Evolutionary conservation across 1,140 invertebrate genomes (phyloP), one percentile per base, ranked within the genome.

Genomic region (Asbolus verrucosus): DNA sequence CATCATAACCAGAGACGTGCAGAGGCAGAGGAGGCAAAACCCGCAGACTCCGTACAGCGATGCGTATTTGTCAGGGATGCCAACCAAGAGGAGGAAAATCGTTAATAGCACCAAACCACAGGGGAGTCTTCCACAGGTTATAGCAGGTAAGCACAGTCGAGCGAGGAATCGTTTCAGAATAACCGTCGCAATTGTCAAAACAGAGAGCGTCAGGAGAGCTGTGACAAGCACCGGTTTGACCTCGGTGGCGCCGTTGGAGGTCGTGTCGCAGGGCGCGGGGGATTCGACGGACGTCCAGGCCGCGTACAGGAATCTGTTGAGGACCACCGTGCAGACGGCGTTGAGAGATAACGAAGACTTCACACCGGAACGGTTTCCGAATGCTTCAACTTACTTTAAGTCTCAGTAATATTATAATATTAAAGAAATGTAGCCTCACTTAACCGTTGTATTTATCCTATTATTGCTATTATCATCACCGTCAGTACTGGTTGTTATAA

Each of bases 31-130:
- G 73, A 82, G 88, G 69, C 86, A 81, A 65, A 79, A 73, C 61
- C 33, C 76, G 13, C 82, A 84, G 72, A 62, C 80, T 2, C 87
- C 89, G 4, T 90, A 91, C 71, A 93, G 92, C 71, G 93, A 94
- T 82, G 91, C 91, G n/a, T 95, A 95, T 79, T 82, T 94, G 27
- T 88, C 88, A 14, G 90, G 90, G 5, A 88, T 94, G 86, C 92
- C 93, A 6, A 88, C 87, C 31, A 95, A 94, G 81, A 84, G 92
- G 11, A 86, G 92, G 71, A 92, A 93, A 81, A 81, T 93, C 61
- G 87, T 90, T 5, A 81, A 82, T 46, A 78, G 73, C 33, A 75
- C 80, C 2, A 85, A 84, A 74, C 80, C 83, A 8, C 76, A 82
- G 30, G 77, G 82, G 24, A 81, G 73, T 54, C 76, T 85, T 13